Evolutionary conservation across 2,888 invertebrate genomes (phyloP).

Genomic region (Malachius bipustulatus): DNA sequence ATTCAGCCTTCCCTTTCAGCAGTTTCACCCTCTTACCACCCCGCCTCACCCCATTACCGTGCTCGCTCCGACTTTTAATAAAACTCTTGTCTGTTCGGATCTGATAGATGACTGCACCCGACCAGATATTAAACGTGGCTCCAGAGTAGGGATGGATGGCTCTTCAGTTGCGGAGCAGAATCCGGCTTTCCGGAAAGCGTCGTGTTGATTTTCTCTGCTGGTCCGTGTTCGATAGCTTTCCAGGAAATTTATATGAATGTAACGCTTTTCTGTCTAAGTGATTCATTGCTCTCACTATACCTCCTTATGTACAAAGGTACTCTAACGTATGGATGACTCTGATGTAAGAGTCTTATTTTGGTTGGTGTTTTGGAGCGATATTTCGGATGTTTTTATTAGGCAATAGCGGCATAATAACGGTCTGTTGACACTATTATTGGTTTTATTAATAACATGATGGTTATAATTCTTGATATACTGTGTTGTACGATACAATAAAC

Average conservation of each 20-base stretch:
- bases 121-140: slow-evolving; percentile 40
- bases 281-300: slow-evolving; percentile 11
- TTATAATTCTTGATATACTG: too few species aligned
- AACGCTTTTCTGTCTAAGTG: slow-evolving; percentile 21
- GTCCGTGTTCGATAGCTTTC: slow-evolving; percentile 24
- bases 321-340: too few species aligned
- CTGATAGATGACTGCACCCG: slow-evolving; percentile 44
- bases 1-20: slow-evolving; percentile 15
- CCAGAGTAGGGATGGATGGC: slow-evolving; percentile 21
- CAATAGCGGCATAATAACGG: too few species aligned
- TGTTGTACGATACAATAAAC: too few species aligned
- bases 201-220: slow-evolving; percentile 13
- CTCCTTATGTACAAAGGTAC: too few species aligned
- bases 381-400: too few species aligned
- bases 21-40: slow-evolving; percentile 22
- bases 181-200: slow-evolving; percentile 15
- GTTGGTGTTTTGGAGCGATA: too few species aligned
- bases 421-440: too few species aligned
- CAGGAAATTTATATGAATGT: slow-evolving; percentile 27
- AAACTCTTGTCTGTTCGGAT: slow-evolving; percentile 45
- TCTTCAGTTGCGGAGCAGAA: slow-evolving; percentile 28
- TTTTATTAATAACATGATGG: too few species aligned
- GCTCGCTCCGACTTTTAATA: slow-evolving; percentile 41
- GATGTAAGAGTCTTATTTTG: too few species aligned
- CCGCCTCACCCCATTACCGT: slow-evolving; percentile 36